phyloP scores from a whole-genome alignment of 2,113 vertebrate species.

The Laterallus jamaicensis region DNA sequence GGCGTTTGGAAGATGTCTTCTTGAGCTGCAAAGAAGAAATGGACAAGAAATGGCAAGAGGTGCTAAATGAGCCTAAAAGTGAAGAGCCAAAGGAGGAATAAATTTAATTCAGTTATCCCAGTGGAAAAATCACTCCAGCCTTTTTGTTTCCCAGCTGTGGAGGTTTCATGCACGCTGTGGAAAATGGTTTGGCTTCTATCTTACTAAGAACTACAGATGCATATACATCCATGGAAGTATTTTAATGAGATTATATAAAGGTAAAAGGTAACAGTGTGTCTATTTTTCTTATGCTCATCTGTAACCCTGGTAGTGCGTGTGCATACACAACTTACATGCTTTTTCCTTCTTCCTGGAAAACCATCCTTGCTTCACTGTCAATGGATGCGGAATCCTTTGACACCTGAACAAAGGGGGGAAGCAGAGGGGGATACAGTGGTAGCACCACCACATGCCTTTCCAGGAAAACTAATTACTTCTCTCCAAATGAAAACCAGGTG shows the following conservation, averaged over 20 bases:
- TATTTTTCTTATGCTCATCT: neutral
- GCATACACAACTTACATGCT: neutral
- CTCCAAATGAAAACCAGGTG: neutral
- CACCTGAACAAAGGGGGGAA: neutral
- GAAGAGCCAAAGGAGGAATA: slow-evolving; percentile 28
- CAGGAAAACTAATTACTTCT: neutral
- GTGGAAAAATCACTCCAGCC: neutral
- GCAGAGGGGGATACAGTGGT: rapidly evolving
- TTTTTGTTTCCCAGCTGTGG: neutral
- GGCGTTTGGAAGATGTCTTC: slow-evolving; percentile 72
- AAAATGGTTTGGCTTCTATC: neutral
- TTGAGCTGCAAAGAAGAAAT: slow-evolving; percentile 78
- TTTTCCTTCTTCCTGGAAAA: neutral
- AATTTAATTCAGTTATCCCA: neutral
- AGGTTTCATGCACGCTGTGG: neutral
- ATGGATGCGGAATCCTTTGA: neutral
- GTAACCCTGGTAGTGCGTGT: neutral
- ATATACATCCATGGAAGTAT: neutral
- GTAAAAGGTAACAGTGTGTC: neutral
- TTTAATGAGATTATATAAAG: neutral
- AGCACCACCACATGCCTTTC: neutral
- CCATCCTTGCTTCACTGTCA: neutral
- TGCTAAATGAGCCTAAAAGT: slow-evolving; percentile 41
- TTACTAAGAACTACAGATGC: neutral
- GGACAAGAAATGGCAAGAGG: slow-evolving; percentile 69